phyloP scores from a whole-genome alignment of 2,888 invertebrate genomes.

The Nymphalis urticae region DNA sequence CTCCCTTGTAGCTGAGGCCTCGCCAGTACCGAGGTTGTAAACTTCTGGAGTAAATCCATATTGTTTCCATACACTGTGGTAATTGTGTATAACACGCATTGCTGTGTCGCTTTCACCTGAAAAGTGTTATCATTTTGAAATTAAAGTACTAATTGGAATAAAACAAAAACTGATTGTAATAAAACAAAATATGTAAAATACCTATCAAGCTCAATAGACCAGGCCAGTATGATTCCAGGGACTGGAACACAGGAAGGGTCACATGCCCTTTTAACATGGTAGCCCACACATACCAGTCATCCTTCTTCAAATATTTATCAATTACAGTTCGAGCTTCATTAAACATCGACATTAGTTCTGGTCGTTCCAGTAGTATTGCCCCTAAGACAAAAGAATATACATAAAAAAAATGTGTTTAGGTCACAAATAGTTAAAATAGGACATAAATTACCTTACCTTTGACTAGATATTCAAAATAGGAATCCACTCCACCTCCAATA shows the following conservation, averaged over 20 bases:
- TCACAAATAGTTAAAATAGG: too few species aligned
- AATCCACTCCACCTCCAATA: conserved; percentile 97
- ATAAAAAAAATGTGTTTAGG: too few species aligned
- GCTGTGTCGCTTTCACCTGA: conserved; percentile 93
- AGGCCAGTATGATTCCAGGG: conserved; percentile 99
- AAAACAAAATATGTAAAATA: conserved; percentile 44
- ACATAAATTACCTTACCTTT: conserved; percentile 83
- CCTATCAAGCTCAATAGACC: conserved; percentile 93
- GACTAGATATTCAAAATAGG: conserved; percentile 98
- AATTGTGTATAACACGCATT: conserved; percentile 96
- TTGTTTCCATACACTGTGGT: conserved; percentile 97
- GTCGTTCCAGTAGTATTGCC: conserved; percentile 92
- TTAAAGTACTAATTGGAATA: too few species aligned
- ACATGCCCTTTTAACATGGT: conserved; percentile 98
- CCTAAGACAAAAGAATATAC: conserved; percentile 60
- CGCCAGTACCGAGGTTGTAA: conserved; percentile 95
- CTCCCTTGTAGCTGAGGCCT: conserved; percentile 89
- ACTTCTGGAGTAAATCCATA: conserved; percentile 99
- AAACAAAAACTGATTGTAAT: neutral
- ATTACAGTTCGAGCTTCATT: conserved; percentile 88
- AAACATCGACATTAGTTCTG: conserved; percentile 96
- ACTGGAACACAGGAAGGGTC: conserved; percentile 98
- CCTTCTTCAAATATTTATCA: conserved; percentile 93
- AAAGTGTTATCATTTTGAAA: conserved; percentile 12
- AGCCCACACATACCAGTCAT: conserved; percentile 99